These are phyloP conservation scores for Prosopocoilus inquinatus DNA, from an alignment of 2,888 invertebrate genomes.

Conservation along the genomic window DNA sequence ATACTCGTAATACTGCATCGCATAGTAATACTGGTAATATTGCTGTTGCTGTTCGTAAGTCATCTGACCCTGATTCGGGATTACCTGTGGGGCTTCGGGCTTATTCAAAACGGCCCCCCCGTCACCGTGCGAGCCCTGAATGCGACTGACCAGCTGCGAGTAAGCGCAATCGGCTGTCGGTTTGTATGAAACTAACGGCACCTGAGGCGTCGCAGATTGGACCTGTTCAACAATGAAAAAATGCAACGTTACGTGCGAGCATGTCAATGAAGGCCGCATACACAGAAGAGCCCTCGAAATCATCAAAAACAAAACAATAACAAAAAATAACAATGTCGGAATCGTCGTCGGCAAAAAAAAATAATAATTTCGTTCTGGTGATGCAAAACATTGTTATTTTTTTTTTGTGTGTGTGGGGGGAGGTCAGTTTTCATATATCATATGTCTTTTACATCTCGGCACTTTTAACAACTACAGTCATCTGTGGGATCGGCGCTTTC, in stretches of 20 bases:
- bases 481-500: too few species aligned
- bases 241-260: constrained; percentile 2
- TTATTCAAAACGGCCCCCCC: constrained; percentile 15
- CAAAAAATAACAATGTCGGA: neutral
- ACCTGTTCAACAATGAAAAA: constrained; percentile 46
- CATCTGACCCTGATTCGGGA: constrained; percentile 36
- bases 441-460: too few species aligned
- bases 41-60: constrained; percentile 45
- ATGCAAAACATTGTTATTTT: too few species aligned
- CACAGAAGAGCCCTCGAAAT: constrained; percentile 2
- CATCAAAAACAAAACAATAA: constrained; percentile 12
- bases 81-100: constrained; percentile 2
- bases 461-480: too few species aligned
- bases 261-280: neutral
- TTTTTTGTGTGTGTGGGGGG: too few species aligned
- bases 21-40: constrained; percentile 48
- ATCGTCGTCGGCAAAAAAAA: too few species aligned
- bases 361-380: too few species aligned
- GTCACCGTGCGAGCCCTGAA: constrained; percentile 58
- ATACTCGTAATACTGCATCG: constrained; percentile 48
- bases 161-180: constrained; percentile 86
- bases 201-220: constrained; percentile 49
- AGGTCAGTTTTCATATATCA: too few species aligned
- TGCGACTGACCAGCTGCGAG: constrained; percentile 82
- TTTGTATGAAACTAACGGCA: constrained; percentile 67